Evolutionary conservation across 2,113 vertebrate genomes (phyloP), one percentile per base, ranked within the genome.

Genomic region (Daboia siamensis): DNA sequence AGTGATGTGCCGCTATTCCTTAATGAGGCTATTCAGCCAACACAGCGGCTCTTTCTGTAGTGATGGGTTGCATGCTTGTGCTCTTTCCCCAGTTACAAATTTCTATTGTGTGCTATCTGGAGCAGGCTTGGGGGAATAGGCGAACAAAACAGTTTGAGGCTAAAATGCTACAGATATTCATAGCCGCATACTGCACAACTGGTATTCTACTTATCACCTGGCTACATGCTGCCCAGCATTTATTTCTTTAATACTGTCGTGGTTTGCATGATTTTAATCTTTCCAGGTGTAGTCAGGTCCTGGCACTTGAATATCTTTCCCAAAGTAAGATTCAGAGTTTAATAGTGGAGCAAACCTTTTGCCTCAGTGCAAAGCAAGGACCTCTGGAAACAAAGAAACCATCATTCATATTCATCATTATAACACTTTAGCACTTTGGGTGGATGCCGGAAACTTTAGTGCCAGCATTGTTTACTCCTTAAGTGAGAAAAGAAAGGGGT

Each of bases 181-280:
- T 86, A 56, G 90, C 92, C 94, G 86, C 87, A 91, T 92, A 95
- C 91, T 90, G 89, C 95, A 96, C 61, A 84, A 94, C 92, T 84
- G 92, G 93, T 93, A 95, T 96, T 95, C 94, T 93, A 59, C 93
- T 96, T 95, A 95, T 95, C 88, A 95, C 93, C 61, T 93, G 94
- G 93, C 64, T 95, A 95, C 95, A 96, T 95, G 96, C 96, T 94
- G 94, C 59, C 96, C 85, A 94, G 93, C 74, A 95, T 93, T 96
- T 95, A 94, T 96, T 96, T 96, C 94, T 93, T 95, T 93, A 59
- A 93, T 4, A 0, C 93, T n/a, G 33, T 33, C 2, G 0, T 69
- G 29, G 29, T 13, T 33, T 69, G 29, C 64, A 69, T 33, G 29
- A 33, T 69, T 69, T 69, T 69, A 69, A 69, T 69, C 64, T 69